Conservation (phyloP, 1,140 invertebrate genomes). For the Thalassaphorura encarpata region DNA sequence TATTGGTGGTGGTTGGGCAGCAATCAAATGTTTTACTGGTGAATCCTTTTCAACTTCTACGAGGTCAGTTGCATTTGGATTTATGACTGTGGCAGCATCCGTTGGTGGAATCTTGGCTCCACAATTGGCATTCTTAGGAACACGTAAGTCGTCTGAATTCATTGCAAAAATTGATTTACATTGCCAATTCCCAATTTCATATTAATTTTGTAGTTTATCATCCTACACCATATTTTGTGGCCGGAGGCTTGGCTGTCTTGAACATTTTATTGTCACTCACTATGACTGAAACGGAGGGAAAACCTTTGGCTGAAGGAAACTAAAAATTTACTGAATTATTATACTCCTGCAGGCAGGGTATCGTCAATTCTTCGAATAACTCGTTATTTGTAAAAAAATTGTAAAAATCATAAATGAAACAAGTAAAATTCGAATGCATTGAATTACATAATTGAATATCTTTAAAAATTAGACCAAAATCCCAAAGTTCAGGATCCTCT, state of each 20-base stretch:
- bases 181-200: neutral
- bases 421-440: too few relatives aligned
- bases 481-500: too few relatives aligned
- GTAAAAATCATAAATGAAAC: too few relatives aligned
- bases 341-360: too few relatives aligned
- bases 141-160: conserved; percentile 10
- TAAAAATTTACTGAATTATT: too few relatives aligned
- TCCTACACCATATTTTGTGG: conserved; percentile 2
- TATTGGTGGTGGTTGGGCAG: conserved; percentile 11
- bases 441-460: too few relatives aligned
- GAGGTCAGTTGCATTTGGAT: conserved; percentile 16
- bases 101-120: conserved; percentile 22
- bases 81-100: conserved; percentile 19
- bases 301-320: too few relatives aligned
- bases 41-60: conserved; percentile 23
- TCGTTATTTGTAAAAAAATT: too few relatives aligned
- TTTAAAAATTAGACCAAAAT: too few relatives aligned
- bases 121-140: conserved; percentile 18
- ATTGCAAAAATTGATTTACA: neutral
- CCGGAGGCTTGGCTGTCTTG: neutral
- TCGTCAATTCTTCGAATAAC: too few relatives aligned
- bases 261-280: conserved; percentile 2
- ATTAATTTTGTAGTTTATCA: neutral
- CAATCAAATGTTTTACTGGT: conserved; percentile 19
- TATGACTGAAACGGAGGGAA: conserved; percentile 6